phyloP scores from a whole-genome alignment of 1,140 invertebrate species.

The Drosophila parabipectinata region DNA sequence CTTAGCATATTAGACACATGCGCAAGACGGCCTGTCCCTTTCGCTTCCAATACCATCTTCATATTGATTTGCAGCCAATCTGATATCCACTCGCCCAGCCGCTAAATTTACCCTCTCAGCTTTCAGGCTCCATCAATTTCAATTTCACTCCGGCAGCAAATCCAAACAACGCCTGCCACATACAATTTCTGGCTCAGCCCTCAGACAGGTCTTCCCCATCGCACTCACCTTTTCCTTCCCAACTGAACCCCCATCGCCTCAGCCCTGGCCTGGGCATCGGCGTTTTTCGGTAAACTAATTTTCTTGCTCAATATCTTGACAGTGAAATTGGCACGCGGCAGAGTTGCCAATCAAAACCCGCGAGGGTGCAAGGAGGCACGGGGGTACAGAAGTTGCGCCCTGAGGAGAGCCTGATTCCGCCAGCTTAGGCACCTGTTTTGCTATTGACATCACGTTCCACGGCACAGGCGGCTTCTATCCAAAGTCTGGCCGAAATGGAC shows the following conservation, averaged over 20 bases:
- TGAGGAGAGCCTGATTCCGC: constrained; percentile 31
- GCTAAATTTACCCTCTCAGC: constrained; percentile 28
- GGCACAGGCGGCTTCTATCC: constrained; percentile 26
- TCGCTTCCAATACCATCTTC: neutral
- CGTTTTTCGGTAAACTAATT: constrained; percentile 83
- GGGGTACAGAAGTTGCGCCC: neutral
- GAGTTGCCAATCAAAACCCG: constrained; percentile 66
- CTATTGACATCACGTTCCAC: constrained; percentile 76
- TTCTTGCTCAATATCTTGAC: constrained; percentile 83
- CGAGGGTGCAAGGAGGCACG: constrained; percentile 3
- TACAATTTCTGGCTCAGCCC: constrained; percentile 73
- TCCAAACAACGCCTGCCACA: constrained; percentile 78
- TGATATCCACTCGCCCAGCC: constrained; percentile 38
- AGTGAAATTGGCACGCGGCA: constrained; percentile 82
- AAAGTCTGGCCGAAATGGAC: constrained; percentile 46
- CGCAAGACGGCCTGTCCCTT: constrained; percentile 25
- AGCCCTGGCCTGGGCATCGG: constrained; percentile 28
- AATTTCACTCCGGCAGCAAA: constrained; percentile 76
- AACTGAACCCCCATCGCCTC: neutral
- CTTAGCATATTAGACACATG: constrained; percentile 79
- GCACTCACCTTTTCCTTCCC: neutral
- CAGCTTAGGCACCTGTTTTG: constrained; percentile 60
- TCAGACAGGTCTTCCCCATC: constrained; percentile 40
- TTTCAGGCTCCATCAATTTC: constrained; percentile 81
- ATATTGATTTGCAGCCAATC: constrained; percentile 70